Percentiles rank a stretch among this genome's conserved stretches.
phyloP scores from a whole-genome alignment of 1,140 invertebrate genomes.

The Drusus annulatus region DNA sequence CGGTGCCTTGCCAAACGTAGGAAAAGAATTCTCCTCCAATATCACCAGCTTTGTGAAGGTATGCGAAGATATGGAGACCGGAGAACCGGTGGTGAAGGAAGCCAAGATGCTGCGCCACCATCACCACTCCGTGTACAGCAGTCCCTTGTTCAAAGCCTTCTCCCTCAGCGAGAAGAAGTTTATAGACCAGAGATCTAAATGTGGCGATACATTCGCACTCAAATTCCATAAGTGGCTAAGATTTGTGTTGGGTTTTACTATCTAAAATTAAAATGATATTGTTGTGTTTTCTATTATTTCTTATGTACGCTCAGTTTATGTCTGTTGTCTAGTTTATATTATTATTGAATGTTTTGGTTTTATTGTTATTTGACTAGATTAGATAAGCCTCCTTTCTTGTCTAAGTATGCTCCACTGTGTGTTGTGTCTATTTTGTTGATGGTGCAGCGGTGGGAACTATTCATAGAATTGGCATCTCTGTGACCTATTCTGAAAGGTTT shows the following conservation, averaged over 20 bases:
- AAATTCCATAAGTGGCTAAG: conserved; percentile 69
- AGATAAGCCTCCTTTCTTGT: no score
- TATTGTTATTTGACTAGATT: no score
- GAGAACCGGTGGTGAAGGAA: conserved; percentile 62
- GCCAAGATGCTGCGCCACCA: conserved; percentile 66
- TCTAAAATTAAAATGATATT: conserved; percentile 51
- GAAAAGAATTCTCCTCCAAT: conserved; percentile 15
- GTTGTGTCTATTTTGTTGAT: no score
- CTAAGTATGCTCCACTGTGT: no score
- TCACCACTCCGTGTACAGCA: conserved; percentile 64
- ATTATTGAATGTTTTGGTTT: no score
- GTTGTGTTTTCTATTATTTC: no score
- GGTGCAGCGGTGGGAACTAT: no score
- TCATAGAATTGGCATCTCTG: no score
- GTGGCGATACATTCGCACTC: conserved; percentile 65
- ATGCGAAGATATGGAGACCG: conserved; percentile 62
- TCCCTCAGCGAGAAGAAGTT: conserved; percentile 65
- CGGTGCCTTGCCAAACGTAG: not conserved
- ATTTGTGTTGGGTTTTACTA: conserved; percentile 65
- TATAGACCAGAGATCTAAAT: conserved; percentile 63
- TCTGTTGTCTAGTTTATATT: no score
- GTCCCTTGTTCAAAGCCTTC: conserved; percentile 65
- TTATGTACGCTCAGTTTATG: not conserved
- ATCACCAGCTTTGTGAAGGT: conserved; percentile 61
- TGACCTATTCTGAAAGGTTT: no score